These are phyloP conservation scores for Conomelus anceps DNA, from an alignment of 2,888 invertebrate genomes.

Conservation along the genomic window DNA sequence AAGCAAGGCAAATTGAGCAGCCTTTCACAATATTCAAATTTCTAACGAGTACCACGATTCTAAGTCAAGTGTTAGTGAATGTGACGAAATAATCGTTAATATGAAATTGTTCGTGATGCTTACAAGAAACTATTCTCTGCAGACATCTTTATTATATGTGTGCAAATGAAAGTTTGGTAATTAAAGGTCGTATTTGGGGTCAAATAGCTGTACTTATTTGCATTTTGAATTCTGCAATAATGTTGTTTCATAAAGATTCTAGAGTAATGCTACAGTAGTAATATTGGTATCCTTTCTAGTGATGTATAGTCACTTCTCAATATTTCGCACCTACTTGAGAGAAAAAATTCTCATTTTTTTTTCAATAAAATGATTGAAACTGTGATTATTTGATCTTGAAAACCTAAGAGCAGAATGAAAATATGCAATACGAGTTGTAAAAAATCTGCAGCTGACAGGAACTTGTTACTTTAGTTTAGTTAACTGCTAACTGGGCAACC, in stretches of 20 bases:
- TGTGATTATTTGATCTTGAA: too few relatives aligned
- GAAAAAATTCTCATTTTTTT: too few relatives aligned
- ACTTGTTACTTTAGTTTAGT: too few relatives aligned
- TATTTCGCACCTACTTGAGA: too few relatives aligned
- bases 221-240: background rate
- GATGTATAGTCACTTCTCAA: too few relatives aligned
- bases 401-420: too few relatives aligned
- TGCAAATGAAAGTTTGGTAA: background rate
- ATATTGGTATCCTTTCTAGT: too few relatives aligned
- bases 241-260: background rate
- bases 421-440: too few relatives aligned
- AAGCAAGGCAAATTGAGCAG: background rate
- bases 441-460: too few relatives aligned
- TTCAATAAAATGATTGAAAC: too few relatives aligned
- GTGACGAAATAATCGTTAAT: background rate
- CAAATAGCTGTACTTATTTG: background rate
- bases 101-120: background rate
- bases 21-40: background rate
- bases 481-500: too few relatives aligned
- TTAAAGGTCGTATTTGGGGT: background rate
- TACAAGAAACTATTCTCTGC: background rate
- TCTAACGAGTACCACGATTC: background rate
- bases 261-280: background rate
- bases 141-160: background rate
- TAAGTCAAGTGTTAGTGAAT: background rate